Percentiles rank a stretch among this genome's conserved stretches.
These are phyloP conservation scores for Perca schrenkii DNA, from an alignment of 2,113 vertebrate genomes.

Conservation along the genomic window DNA sequence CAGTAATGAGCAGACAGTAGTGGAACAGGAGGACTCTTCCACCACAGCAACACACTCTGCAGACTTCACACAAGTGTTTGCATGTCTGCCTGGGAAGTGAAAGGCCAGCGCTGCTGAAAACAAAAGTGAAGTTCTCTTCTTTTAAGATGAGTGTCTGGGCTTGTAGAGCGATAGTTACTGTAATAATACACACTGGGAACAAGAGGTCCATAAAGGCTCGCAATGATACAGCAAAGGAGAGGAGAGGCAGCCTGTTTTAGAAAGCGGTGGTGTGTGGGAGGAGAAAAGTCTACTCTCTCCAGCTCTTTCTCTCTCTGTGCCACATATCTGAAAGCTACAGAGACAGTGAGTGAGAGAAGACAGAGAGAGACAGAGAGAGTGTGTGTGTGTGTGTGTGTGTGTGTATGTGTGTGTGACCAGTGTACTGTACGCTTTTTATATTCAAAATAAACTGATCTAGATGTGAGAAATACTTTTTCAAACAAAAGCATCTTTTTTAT, in stretches of 20 bases:
- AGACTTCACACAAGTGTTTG: conserved; percentile 27
- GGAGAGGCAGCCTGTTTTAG: conserved; percentile 40
- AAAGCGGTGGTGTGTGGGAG: conserved; percentile 63
- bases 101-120: conserved; percentile 35
- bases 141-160: conserved; percentile 64
- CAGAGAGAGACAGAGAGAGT: conserved; percentile 13
- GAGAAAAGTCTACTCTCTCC: conserved; percentile 44
- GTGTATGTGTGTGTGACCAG: neutral
- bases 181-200: conserved; percentile 79
- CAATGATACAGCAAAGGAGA: conserved; percentile 57
- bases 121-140: conserved; percentile 49
- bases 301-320: conserved; percentile 15
- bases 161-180: conserved; percentile 48
- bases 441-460: neutral
- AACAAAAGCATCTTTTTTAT: no score
- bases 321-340: conserved; percentile 39
- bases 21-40: neutral
- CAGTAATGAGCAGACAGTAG: neutral
- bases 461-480: neutral
- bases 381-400: conserved; percentile 24
- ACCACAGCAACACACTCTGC: neutral
- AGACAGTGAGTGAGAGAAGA: conserved; percentile 33
- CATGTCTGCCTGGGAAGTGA: conserved; percentile 23
- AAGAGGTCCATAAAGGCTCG: conserved; percentile 71
- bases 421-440: neutral